These are phyloP conservation scores for Tetragnatha versicolor DNA, from an alignment of 1,140 invertebrate species.

Conservation along the genomic window DNA sequence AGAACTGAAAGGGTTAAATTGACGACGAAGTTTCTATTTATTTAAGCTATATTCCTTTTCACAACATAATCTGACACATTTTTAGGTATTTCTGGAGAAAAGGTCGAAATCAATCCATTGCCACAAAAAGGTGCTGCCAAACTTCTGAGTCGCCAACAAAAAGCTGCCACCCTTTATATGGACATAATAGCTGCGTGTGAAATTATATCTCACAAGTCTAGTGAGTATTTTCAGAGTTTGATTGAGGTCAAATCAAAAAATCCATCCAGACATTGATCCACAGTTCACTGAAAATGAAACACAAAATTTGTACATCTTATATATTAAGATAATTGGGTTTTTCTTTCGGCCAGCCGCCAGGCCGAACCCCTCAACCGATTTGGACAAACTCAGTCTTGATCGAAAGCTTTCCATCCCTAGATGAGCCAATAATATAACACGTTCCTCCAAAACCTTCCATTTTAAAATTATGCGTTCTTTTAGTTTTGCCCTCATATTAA, in stretches of 20 bases:
- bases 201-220: conserved; percentile 70
- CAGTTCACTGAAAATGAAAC: background rate
- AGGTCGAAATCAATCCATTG: conserved; percentile 88
- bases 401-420: background rate
- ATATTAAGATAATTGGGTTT: background rate
- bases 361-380: background rate
- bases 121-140: conserved; percentile 71
- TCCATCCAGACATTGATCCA: background rate
- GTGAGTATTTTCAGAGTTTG: conserved; percentile 52
- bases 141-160: conserved; percentile 73
- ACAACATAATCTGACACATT: too few relatives aligned
- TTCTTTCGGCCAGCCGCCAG: background rate
- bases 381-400: background rate
- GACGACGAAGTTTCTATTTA: too few relatives aligned
- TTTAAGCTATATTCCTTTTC: too few relatives aligned
- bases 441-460: too few relatives aligned
- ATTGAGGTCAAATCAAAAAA: background rate
- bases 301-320: background rate
- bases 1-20: too few relatives aligned
- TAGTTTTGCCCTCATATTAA: too few relatives aligned
- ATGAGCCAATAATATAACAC: too few relatives aligned
- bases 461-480: too few relatives aligned
- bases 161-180: conserved; percentile 80
- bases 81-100: conserved; percentile 82
- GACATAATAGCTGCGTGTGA: conserved; percentile 87